Conservation (phyloP, 2,888 invertebrate genomes). For the Lepetodrilus schrolli region DNA sequence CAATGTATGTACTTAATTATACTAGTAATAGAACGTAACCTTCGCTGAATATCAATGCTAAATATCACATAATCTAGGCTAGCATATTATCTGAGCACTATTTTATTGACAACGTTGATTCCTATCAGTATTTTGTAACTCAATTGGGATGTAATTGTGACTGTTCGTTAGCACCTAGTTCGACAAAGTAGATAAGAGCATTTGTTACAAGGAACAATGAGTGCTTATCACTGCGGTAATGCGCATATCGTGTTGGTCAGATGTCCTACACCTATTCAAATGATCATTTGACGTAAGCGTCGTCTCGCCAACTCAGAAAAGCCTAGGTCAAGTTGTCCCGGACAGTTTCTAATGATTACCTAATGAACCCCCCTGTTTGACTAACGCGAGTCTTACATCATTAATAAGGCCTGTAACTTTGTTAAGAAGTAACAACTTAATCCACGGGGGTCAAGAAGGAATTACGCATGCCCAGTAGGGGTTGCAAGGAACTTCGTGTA, state of each 20-base stretch:
- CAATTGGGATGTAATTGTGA: too few relatives aligned
- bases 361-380: background rate
- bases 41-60: too few relatives aligned
- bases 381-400: background rate
- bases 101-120: background rate
- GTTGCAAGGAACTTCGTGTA: background rate
- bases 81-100: too few relatives aligned
- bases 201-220: background rate
- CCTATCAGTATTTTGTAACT: background rate
- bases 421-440: slow-evolving; percentile 14
- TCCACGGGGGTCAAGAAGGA: slow-evolving; percentile 19
- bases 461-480: slow-evolving; percentile 20
- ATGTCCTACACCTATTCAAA: background rate
- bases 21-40: too few relatives aligned
- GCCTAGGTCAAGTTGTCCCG: background rate
- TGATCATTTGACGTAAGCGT: background rate
- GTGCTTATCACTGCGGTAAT: background rate
- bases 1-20: too few relatives aligned
- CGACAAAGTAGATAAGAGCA: background rate
- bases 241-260: background rate
- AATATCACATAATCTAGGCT: too few relatives aligned
- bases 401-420: slow-evolving; percentile 13
- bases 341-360: slow-evolving; percentile 2
- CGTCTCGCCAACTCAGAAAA: background rate
- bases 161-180: too few relatives aligned